Conservation (phyloP, 2,888 invertebrate species). For the Zootermopsis nevadensis region DNA sequence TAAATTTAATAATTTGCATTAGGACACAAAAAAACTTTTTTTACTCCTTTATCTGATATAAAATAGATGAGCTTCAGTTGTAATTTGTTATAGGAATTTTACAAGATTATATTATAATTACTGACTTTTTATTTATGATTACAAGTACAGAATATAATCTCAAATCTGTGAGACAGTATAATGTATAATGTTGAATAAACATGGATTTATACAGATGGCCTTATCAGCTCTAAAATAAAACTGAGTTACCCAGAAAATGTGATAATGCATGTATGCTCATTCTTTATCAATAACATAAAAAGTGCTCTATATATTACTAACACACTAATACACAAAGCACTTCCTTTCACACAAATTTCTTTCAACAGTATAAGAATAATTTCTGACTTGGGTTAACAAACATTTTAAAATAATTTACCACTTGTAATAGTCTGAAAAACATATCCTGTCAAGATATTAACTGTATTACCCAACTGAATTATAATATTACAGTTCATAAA, state of each 20-base stretch:
- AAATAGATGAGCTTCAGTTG: background rate
- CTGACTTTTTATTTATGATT: conserved; percentile 23
- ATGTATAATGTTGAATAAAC: conserved; percentile 7
- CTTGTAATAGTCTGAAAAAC: background rate
- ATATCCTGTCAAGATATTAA: too few relatives aligned
- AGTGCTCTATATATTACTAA: conserved; percentile 23
- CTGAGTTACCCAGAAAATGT: conserved; percentile 14
- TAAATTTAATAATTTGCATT: too few relatives aligned
- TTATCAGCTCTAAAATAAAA: conserved; percentile 29
- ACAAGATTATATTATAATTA: background rate
- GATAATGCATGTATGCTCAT: background rate
- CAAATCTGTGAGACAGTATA: conserved; percentile 15
- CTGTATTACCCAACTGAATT: background rate
- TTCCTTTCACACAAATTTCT: conserved; percentile 6
- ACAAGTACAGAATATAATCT: conserved; percentile 11
- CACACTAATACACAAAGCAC: conserved; percentile 13
- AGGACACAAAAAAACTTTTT: too few relatives aligned
- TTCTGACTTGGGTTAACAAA: background rate
- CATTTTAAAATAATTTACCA: background rate
- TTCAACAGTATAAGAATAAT: background rate
- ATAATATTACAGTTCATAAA: background rate
- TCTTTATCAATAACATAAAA: background rate
- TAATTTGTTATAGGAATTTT: background rate
- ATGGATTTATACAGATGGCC: conserved; percentile 27
- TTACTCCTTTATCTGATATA: too few relatives aligned